Evolutionary conservation across 2,888 invertebrate species (phyloP), one percentile per base, ranked within the genome.

Genomic region (Cyclophora punctaria): DNA sequence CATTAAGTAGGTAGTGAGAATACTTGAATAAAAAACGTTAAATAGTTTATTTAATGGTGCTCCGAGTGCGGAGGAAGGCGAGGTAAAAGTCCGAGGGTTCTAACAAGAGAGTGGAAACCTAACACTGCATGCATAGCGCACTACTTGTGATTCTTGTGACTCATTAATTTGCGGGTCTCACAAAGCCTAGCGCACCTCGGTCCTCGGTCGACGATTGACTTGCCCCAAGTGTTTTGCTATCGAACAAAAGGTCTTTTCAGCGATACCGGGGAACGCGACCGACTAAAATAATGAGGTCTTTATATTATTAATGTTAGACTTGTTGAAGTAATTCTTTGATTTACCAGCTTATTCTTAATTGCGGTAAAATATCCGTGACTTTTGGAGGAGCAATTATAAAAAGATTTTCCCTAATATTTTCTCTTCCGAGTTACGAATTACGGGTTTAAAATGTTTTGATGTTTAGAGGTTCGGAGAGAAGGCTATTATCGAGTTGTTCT

Each of bases 221-320:
- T 71, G 69, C 73, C 77, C 74, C 75, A 73, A 85, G 83, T 83
- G 80, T 83, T 84, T 81, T 78, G 78, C 73, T 66, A 64, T 63
- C 62, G 68, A 80, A 85, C 83, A 87, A 87, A 84, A 80, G 83
- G 72, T 74, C 83, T 76, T 80, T 85, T 83, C 79, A 81, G 58
- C 71, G 69, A 69, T 74, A 73, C 69, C 63, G 60, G 66, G 61
- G 74, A 77, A 75, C 80, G 80, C 78, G 80, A 75, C 69, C 67
- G 66, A 74, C 73, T 78, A 75, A 78, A 80, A 84, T 83, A 85
- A 84, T 81, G 83, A 83, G 73, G 67, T 61, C 71, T 78, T 82
- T 83, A 79, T 82, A 80, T 80, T 78, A 75, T 76, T 75, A 74
- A 75, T 67, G 69, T 67, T 71, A 70, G 67, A 62, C 62, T 66